A percentile compares a stretch with the other conserved stretches of the same genome.
Evolutionary conservation across 2,888 invertebrate genomes (phyloP).

Genomic region (Rhamnusium bicolor): DNA sequence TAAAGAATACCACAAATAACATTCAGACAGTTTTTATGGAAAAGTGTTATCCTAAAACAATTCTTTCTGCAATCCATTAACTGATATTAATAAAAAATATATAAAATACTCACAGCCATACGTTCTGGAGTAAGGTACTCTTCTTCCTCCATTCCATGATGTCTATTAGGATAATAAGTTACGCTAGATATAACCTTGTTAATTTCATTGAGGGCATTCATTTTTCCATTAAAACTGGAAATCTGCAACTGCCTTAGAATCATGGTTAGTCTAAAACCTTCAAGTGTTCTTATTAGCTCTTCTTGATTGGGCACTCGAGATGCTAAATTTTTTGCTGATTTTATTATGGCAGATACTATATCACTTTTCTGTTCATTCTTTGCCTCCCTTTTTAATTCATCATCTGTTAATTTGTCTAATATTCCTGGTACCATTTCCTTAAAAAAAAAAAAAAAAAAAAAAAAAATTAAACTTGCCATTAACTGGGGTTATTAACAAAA

Average conservation of each 20-base stretch:
- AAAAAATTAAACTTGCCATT: too few relatives aligned
- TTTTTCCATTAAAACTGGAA: slow-evolving; percentile 98
- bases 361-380: slow-evolving; percentile 97
- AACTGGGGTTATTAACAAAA: too few relatives aligned
- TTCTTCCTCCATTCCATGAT: slow-evolving; percentile 82
- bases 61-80: too few relatives aligned
- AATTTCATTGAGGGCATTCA: slow-evolving; percentile 98
- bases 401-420: slow-evolving; percentile 93
- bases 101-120: slow-evolving; percentile 84
- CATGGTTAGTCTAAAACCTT: slow-evolving; percentile 97
- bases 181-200: slow-evolving; percentile 96
- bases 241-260: slow-evolving; percentile 92
- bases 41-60: too few relatives aligned
- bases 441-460: background rate
- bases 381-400: slow-evolving; percentile 95
- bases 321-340: slow-evolving; percentile 92
- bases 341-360: slow-evolving; percentile 94
- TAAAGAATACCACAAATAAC: too few relatives aligned
- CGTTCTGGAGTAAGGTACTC: slow-evolving; percentile 95
- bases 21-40: too few relatives aligned
- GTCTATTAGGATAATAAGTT: slow-evolving; percentile 88
- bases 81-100: background rate
- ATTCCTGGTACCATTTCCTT: slow-evolving; percentile 93
- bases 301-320: slow-evolving; percentile 89
- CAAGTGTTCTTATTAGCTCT: slow-evolving; percentile 83